Evolutionary conservation across 2,113 vertebrate species (phyloP), one percentile per base, ranked within the genome.

Genomic region (Zosterops hypoxanthus): DNA sequence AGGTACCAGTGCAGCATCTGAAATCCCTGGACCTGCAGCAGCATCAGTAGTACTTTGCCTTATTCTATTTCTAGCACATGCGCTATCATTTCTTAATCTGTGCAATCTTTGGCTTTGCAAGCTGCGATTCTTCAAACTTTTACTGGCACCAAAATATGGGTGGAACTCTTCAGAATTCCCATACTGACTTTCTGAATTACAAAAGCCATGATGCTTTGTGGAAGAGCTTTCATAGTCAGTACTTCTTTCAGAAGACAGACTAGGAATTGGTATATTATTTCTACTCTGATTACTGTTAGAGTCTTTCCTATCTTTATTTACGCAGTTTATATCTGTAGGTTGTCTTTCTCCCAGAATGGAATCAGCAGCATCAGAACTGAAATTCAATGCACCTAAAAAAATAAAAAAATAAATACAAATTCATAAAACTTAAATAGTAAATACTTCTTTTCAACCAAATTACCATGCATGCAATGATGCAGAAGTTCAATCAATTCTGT

Each of bases 281-380:
- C 98, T 97, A 86, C 73, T 97, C 83, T 88, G 95, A 76, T 97
- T 98, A 80, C 97, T 96, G 93, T 95, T 98, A 85, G 94, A 97
- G 88, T 98, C 98, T 79, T 97, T 88, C 86, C 97, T 98, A 44
- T 98, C 97, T 34, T 98, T 97, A 91, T 97, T 98, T 81, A 98
- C 94, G 96, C 98, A 98, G 47, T 96, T 97, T 82, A 94, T 94
- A 72, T 97, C 96, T 91, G 98, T 96, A 84, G 93, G 65, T 60
- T 97, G 91, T 91, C 94, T 98, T 90, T 98, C 98, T 94, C 97
- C 97, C 39, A 98, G 96, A 97, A 97, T 86, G 53, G 97, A 97
- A 81, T 97, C 98, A 96, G 97, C 82, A 93, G 97, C 97, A 88
- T 98, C 98, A 71, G 98, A 97, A 97, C 82, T 98, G 66, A 99